Conservation (phyloP, 2,888 invertebrate genomes). For the Conus canariensis region DNA sequence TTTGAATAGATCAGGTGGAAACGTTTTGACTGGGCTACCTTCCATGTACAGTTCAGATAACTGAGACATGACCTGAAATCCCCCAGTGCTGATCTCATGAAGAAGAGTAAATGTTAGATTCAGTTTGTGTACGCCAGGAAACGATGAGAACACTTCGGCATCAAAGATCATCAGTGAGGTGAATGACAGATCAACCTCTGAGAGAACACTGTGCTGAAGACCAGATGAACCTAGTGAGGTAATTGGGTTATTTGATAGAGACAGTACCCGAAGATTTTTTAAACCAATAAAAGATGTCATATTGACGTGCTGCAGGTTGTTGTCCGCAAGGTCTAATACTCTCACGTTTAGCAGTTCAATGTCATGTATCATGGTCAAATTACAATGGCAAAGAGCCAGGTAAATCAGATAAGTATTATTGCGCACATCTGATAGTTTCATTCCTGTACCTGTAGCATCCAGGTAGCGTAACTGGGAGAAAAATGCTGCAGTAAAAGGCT, state of each 20-base stretch:
- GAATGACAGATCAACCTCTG: not conserved
- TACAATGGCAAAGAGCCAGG: not conserved
- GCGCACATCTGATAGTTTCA: not conserved
- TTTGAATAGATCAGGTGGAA: not conserved
- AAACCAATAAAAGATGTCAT: not conserved
- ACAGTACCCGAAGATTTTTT: not conserved
- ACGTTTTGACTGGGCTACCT: not conserved
- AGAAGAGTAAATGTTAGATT: not conserved
- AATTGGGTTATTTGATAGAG: not conserved
- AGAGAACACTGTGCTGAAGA: not conserved
- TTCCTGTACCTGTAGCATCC: constrained; percentile 1
- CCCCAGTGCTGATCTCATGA: not conserved
- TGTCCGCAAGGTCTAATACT: not conserved
- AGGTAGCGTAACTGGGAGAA: not conserved
- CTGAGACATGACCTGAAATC: not conserved
- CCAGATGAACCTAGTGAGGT: not conserved
- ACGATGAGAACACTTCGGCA: not conserved
- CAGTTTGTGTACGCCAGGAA: not conserved
- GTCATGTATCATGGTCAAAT: not conserved
- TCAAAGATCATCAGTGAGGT: not conserved
- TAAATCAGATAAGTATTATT: not conserved
- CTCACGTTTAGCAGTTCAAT: not conserved
- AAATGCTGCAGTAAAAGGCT: not conserved
- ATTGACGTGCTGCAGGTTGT: not conserved
- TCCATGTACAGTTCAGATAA: not conserved